Evolutionary conservation across 2,888 invertebrate species (phyloP).

Genomic region (Torymus aiolomorphi): DNA sequence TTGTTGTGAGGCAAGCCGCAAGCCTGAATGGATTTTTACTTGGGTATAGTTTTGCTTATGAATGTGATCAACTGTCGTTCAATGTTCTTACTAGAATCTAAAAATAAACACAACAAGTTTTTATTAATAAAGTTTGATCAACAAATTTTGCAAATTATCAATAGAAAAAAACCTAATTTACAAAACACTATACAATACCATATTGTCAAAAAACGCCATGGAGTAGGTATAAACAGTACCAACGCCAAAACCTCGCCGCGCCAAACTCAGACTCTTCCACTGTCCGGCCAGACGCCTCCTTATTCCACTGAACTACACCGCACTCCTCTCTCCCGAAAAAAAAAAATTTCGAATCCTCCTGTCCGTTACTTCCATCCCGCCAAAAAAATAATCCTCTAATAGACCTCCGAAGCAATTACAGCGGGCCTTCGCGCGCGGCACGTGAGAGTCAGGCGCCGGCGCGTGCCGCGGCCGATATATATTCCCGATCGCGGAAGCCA

Average conservation of each 20-base stretch:
- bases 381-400: not conserved
- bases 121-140: no score
- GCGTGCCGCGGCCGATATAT: not conserved
- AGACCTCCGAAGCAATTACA: constrained; percentile 13
- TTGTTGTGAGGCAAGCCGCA: no score
- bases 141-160: no score
- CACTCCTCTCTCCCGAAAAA: not conserved
- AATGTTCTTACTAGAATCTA: no score
- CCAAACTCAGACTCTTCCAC: constrained; percentile 36
- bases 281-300: not conserved
- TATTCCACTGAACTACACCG: constrained; percentile 16
- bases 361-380: not conserved
- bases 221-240: no score
- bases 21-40: no score
- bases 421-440: not conserved
- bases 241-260: constrained; percentile 7
- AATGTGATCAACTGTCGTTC: no score
- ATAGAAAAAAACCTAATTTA: no score
- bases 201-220: no score
- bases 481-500: constrained; percentile 31
- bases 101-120: no score
- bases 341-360: not conserved
- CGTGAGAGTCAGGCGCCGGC: not conserved
- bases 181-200: no score
- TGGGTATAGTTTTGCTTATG: no score